These are phyloP conservation scores for Lepidothrix coronata DNA, from an alignment of 2,113 vertebrate genomes.

Conservation along the genomic window DNA sequence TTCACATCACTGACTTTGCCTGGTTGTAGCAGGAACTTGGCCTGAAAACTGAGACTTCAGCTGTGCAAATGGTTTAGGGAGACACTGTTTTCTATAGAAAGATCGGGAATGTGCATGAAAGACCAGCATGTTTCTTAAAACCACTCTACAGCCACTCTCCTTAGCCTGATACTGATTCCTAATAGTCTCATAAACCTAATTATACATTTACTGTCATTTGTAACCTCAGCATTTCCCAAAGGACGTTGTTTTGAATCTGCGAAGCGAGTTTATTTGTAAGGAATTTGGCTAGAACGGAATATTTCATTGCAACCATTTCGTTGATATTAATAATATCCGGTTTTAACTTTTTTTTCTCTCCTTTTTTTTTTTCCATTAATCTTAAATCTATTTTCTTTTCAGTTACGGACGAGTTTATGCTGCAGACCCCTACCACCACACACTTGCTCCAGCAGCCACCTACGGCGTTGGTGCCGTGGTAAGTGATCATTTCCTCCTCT, in stretches of 20 bases:
- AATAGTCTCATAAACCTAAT: background rate
- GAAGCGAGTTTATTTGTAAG: background rate
- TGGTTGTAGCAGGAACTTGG: background rate
- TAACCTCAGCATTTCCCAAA: background rate
- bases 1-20: background rate
- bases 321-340: background rate
- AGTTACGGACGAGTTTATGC: constrained; percentile 99
- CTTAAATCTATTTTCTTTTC: constrained; percentile 65
- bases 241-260: background rate
- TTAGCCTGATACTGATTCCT: background rate
- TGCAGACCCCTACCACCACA: constrained; percentile 99
- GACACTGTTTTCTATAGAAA: background rate
- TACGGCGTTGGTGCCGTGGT: constrained; percentile 99
- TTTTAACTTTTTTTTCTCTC: background rate
- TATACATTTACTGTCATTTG: background rate
- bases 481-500: constrained; percentile 69
- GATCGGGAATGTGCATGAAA: background rate
- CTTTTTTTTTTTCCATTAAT: background rate
- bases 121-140: background rate
- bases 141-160: background rate
- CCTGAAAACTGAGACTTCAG: background rate
- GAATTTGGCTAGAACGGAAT: background rate
- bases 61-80: background rate
- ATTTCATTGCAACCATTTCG: background rate
- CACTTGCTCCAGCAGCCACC: constrained; percentile 98